Evolutionary conservation across 2,113 vertebrate species (phyloP).

Genomic region (Clarias macrocephalus): DNA sequence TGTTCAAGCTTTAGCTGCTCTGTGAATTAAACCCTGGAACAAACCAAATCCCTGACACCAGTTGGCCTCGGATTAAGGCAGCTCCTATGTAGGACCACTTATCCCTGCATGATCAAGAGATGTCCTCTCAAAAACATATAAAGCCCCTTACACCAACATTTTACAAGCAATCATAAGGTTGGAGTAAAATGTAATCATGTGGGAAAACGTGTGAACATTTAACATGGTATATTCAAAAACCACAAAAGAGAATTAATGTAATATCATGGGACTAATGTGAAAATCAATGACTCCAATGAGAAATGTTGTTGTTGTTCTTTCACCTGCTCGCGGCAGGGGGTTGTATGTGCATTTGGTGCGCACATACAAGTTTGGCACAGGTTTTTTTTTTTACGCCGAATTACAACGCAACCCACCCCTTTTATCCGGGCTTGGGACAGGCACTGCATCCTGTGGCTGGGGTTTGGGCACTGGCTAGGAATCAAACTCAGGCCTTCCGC

Average conservation of each 20-base stretch:
- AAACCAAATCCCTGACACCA: slow-evolving; percentile 13
- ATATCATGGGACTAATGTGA: background rate
- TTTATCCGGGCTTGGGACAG: too few relatives aligned
- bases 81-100: background rate
- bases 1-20: slow-evolving; percentile 30
- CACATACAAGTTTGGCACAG: too few relatives aligned
- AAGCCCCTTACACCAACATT: background rate
- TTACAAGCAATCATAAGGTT: background rate
- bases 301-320: too few relatives aligned
- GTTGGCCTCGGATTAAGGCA: background rate
- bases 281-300: background rate
- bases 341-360: too few relatives aligned
- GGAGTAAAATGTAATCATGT: background rate
- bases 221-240: background rate
- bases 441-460: too few relatives aligned
- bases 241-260: background rate
- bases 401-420: too few relatives aligned
- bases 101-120: slow-evolving; percentile 12
- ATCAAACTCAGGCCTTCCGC: too few relatives aligned
- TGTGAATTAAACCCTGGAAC: slow-evolving; percentile 33
- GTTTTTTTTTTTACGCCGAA: too few relatives aligned
- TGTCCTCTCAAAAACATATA: background rate
- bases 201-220: background rate
- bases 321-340: too few relatives aligned
- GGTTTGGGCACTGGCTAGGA: too few relatives aligned